Evolutionary conservation across 2,797 vertebrate genomes (phyloP).

Genomic region (Otolemur crassicaudatus): DNA sequence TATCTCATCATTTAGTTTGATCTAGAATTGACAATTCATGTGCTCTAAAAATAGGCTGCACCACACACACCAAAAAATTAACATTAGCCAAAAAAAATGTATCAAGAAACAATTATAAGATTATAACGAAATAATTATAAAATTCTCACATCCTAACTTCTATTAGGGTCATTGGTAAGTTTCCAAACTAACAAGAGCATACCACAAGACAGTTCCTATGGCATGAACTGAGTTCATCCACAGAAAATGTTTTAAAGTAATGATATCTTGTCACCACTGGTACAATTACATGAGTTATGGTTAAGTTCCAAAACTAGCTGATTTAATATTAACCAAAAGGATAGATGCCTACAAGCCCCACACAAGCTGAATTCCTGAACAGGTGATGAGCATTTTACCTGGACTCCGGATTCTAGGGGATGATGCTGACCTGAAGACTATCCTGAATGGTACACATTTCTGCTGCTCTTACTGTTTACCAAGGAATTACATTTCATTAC

Average conservation of each 20-base stretch:
- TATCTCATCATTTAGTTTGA: conserved; percentile 3
- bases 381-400: not conserved
- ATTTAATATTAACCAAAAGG: conserved; percentile 61
- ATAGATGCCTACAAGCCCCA: conserved; percentile 22
- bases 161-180: not conserved
- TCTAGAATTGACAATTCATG: not conserved
- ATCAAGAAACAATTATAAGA: conserved; percentile 17
- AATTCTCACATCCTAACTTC: not conserved
- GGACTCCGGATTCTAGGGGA: not conserved
- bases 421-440: not conserved
- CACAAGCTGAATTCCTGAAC: conserved; percentile 11
- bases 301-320: conserved; percentile 64
- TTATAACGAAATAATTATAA: conserved; percentile 39
- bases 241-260: conserved; percentile 47
- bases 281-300: conserved; percentile 20
- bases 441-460: not conserved
- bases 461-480: not conserved
- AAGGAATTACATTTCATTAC: conserved; percentile 5
- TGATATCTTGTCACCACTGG: conserved; percentile 28
- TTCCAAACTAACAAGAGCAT: conserved; percentile 36
- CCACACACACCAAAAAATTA: not conserved
- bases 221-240: conserved; percentile 32
- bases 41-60: not conserved
- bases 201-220: conserved; percentile 3
- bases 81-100: not conserved